These are phyloP conservation scores for Anguilla japonica DNA, from an alignment of 2,113 vertebrate genomes.

Conservation along the genomic window DNA sequence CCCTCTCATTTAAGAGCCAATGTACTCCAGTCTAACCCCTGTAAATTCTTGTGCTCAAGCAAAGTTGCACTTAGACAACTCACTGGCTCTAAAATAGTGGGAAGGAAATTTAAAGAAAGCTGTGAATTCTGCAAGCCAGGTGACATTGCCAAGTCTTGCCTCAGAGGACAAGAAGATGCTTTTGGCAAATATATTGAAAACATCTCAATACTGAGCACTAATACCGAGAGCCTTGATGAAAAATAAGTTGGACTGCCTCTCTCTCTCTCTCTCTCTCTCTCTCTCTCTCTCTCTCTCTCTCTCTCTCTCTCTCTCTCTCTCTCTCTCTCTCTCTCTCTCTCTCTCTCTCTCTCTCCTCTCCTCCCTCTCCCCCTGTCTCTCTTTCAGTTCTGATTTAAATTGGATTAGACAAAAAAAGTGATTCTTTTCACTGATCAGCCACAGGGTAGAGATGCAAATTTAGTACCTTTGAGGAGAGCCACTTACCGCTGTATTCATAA, in stretches of 20 bases:
- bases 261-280: background rate
- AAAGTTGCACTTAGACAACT: conserved; percentile 20
- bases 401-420: background rate
- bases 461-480: background rate
- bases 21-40: background rate
- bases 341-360: background rate
- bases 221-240: background rate
- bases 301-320: background rate
- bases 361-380: background rate
- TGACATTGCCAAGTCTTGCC: conserved; percentile 1
- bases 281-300: background rate
- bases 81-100: background rate
- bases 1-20: background rate
- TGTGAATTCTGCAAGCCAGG: conserved; percentile 2
- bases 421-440: background rate
- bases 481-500: background rate
- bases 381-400: background rate
- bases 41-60: conserved; percentile 18
- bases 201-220: background rate
- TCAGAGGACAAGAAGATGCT: background rate
- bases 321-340: background rate
- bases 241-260: background rate
- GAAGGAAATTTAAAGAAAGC: conserved; percentile 20
- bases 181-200: background rate
- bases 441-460: background rate